Conservation (phyloP, 2,113 vertebrate genomes). For the Chunga burmeisteri region DNA sequence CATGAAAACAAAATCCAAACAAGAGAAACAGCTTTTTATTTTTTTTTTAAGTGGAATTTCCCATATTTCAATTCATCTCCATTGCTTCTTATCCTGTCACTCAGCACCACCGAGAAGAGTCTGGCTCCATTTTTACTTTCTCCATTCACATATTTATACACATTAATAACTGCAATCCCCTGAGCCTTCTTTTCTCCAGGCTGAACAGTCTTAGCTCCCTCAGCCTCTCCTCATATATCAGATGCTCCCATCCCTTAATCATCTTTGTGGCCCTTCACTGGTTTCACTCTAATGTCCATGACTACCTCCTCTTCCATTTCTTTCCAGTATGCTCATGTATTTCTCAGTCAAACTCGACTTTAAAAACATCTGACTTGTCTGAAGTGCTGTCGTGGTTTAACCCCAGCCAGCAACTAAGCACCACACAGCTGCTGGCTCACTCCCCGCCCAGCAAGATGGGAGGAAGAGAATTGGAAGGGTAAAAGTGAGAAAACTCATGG, state of each 20-base stretch:
- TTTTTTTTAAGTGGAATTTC: background rate
- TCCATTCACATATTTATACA: background rate
- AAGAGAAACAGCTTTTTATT: background rate
- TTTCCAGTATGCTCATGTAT: background rate
- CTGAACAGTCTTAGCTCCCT: background rate
- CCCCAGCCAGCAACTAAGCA: too few species aligned
- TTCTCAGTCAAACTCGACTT: background rate
- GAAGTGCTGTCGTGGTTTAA: background rate
- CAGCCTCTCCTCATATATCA: background rate
- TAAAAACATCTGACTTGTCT: background rate
- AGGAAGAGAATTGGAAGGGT: too few species aligned
- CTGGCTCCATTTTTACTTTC: background rate
- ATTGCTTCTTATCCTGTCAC: background rate
- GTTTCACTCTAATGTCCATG: accelerated
- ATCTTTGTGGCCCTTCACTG: background rate
- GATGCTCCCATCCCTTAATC: background rate
- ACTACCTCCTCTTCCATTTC: background rate
- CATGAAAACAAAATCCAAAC: background rate
- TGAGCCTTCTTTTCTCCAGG: background rate
- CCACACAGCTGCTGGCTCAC: too few species aligned
- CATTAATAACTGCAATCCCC: background rate
- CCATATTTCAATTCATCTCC: background rate
- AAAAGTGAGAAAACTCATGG: too few species aligned
- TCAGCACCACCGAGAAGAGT: background rate
- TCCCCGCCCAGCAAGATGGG: too few species aligned